Conservation (phyloP, 1,140 invertebrate genomes). For the Achatina immaculata region DNA sequence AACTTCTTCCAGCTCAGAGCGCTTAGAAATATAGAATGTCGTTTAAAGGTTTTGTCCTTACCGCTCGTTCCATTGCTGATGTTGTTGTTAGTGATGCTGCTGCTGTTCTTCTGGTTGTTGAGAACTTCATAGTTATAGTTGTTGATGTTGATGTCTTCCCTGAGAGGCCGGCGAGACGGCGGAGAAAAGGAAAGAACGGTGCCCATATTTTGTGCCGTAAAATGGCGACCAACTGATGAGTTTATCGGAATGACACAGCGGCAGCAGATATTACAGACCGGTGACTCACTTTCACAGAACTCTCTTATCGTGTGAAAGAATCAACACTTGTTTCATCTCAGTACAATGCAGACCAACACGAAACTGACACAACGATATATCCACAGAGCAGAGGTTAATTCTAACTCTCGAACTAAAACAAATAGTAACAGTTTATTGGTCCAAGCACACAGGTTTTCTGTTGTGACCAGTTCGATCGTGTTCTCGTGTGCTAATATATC, state of each 20-base stretch:
- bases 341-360: not conserved
- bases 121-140: constrained; percentile 86
- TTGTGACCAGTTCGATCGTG: not conserved
- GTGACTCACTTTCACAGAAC: not conserved
- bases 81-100: constrained; percentile 74
- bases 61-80: constrained; percentile 74
- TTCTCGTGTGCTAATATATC: not conserved
- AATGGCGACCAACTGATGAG: constrained; percentile 7
- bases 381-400: not conserved
- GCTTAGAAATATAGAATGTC: constrained; percentile 95
- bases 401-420: not conserved
- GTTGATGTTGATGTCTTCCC: constrained; percentile 80
- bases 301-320: not conserved
- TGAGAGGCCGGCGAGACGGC: constrained; percentile 82
- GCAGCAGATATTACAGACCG: not conserved
- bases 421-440: not conserved
- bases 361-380: not conserved
- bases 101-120: constrained; percentile 83
- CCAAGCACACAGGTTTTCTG: constrained; percentile 1
- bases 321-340: constrained; percentile 8
- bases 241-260: constrained; percentile 1
- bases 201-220: constrained; percentile 80
- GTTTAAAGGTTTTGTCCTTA: constrained; percentile 88
- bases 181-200: constrained; percentile 95
- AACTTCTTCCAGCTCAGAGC: constrained; percentile 96